Base-by-base conservation (phyloP, 2,113 vertebrate genomes). In the Takifugu bimaculatus region DNA sequence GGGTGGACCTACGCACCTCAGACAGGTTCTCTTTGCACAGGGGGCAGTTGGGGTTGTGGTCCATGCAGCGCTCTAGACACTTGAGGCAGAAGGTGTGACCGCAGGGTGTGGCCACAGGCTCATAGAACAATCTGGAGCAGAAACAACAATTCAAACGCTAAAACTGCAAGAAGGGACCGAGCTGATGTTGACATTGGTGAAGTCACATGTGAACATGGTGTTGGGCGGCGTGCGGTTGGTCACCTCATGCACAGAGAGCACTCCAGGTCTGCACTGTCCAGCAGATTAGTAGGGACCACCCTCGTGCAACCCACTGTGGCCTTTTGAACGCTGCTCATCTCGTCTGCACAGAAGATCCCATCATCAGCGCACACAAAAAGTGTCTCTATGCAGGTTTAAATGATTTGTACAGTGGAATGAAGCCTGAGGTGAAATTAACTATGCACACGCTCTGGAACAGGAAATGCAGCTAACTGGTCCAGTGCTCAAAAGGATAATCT, bases 231-330 rank as follows among this genome's bases (percentile, higher is more conserved):
- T 35, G 32, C 1, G 9, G 1, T 7, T 13, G 1, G 6, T 74
- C 86, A 97, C 94, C 96, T 97, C 96, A 95, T 95, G 74, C 94
- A 98, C 50, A 97, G 93, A 15, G 94, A 94, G 74, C 96, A 97
- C 89, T 95, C 94, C 63, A 97, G 88, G 75, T 97, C 95, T 11
- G 91, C 91, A 0, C 89, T 91, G 83, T 96, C 96, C 78, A 94
- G 63, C 25, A 92, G 88, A 53, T 91, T 73, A 12, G 74, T 57
- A 20, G 92, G 86, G 76, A 93, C 70, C 49, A 74, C 78, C 81
- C 88, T 75, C 2, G 64, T 60, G 44, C 77, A 42, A 11, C 63
- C 1, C 9, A 27, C 35, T 0, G 55, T 7, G 1, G 58, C 27
- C 0, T 43, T 71, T 67, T 80, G 85, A 64, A 70, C 0, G 42